Conservation (phyloP, 2,113 vertebrate genomes). For the Psettodes erumei region DNA sequence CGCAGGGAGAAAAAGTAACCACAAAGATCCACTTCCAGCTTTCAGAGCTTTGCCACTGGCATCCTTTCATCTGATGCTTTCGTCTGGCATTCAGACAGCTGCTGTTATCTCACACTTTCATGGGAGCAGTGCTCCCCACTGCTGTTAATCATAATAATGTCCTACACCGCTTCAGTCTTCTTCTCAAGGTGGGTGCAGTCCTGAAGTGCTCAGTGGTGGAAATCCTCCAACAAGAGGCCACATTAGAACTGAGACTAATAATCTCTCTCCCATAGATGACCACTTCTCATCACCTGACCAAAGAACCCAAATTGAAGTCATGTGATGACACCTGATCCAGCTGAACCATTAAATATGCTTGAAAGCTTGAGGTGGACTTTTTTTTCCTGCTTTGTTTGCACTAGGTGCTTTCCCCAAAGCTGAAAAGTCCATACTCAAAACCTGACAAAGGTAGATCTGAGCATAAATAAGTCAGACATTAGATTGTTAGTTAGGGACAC, state of each 20-base stretch:
- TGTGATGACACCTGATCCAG: not conserved
- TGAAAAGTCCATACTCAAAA: not conserved
- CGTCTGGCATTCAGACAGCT: not conserved
- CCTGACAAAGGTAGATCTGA: slow-evolving; percentile 8
- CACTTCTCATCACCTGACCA: not conserved
- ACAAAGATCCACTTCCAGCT: not conserved
- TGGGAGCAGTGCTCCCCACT: no score
- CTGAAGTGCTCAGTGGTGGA: not conserved
- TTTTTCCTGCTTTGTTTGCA: not conserved
- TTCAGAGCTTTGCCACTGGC: not conserved
- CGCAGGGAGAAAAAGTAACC: not conserved
- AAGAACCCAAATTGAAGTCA: not conserved
- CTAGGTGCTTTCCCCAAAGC: not conserved
- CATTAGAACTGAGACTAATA: not conserved
- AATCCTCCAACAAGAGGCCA: not conserved
- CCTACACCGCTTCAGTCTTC: not conserved
- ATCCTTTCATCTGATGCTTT: not conserved
- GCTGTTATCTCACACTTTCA: not conserved
- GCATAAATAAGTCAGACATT: not conserved
- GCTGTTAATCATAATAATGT: not conserved
- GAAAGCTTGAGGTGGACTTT: not conserved
- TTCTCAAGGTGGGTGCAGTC: not conserved
- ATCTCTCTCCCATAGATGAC: no score
- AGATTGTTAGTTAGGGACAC: slow-evolving; percentile 15
- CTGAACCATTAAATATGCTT: not conserved